Conservation (phyloP, 2,113 vertebrate genomes). For the Passer montanus region DNA sequence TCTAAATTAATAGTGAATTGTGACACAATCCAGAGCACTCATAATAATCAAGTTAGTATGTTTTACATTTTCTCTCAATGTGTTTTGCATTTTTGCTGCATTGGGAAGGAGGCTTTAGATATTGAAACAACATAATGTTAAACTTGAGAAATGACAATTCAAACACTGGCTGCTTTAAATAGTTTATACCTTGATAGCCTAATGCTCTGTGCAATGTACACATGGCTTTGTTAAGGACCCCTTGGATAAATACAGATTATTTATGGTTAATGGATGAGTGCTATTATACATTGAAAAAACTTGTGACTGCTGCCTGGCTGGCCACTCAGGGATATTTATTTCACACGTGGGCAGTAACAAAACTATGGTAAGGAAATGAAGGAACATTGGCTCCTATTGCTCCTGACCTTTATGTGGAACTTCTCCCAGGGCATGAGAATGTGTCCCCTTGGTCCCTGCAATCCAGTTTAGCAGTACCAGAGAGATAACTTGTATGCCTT, state of each 20-base stretch:
- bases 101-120: constrained; percentile 59
- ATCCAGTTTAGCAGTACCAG: not conserved
- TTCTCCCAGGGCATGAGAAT: not conserved
- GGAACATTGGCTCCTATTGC: not conserved
- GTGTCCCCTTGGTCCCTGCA: not conserved
- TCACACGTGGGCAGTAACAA: not conserved
- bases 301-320: not conserved
- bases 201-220: constrained; percentile 45
- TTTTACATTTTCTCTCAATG: constrained; percentile 72
- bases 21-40: constrained; percentile 70
- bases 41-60: constrained; percentile 71
- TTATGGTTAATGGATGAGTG: constrained; percentile 23
- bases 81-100: constrained; percentile 69
- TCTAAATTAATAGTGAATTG: constrained; percentile 72
- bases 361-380: not conserved
- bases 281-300: constrained; percentile 3
- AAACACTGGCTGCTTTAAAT: constrained; percentile 61
- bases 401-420: not conserved
- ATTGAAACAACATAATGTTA: constrained; percentile 60
- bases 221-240: constrained; percentile 6
- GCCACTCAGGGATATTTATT: not conserved
- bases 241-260: constrained; percentile 19
- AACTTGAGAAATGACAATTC: constrained; percentile 66
- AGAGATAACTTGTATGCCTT: not conserved
- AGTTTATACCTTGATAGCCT: constrained; percentile 59